These are phyloP conservation scores for Platycheirus rosarum DNA, from an alignment of 2,888 invertebrate species.

Conservation along the genomic window DNA sequence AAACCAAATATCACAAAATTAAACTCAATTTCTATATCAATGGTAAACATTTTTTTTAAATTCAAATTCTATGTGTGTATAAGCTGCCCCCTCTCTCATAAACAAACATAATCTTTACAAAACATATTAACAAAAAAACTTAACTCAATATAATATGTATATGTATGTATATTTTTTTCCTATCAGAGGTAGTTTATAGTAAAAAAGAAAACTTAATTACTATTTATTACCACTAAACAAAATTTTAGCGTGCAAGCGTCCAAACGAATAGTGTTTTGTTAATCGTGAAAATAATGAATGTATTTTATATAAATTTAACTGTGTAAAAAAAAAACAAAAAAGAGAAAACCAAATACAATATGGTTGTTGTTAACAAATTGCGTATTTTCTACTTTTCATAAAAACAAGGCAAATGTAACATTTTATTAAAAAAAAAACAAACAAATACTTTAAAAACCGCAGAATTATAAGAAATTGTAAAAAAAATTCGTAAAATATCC, in stretches of 20 bases:
- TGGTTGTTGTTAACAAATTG: slow-evolving; percentile 74
- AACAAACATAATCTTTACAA: slow-evolving; percentile 17
- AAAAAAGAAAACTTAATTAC: slow-evolving; percentile 52
- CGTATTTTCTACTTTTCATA: slow-evolving; percentile 74
- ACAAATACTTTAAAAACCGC: slow-evolving; percentile 15
- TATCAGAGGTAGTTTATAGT: slow-evolving; percentile 65
- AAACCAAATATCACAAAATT: slow-evolving; percentile 36
- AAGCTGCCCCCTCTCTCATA: slow-evolving; percentile 57
- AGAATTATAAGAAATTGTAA: slow-evolving; percentile 6
- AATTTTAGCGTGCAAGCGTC: slow-evolving; percentile 68
- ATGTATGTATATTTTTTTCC: slow-evolving; percentile 64
- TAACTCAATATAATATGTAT: slow-evolving; percentile 26
- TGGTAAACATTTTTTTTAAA: slow-evolving; percentile 66
- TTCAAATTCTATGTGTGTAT: slow-evolving; percentile 72
- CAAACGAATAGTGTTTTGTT: slow-evolving; percentile 70
- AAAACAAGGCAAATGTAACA: slow-evolving; percentile 56
- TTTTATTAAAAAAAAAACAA: slow-evolving; percentile 47
- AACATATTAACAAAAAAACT: slow-evolving; percentile 25
- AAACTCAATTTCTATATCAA: slow-evolving; percentile 48
- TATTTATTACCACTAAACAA: slow-evolving; percentile 50
- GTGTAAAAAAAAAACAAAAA: slow-evolving; percentile 52
- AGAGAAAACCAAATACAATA: slow-evolving; percentile 47
- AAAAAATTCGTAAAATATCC: slow-evolving; percentile 44
- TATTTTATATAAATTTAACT: slow-evolving; percentile 69
- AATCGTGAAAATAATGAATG: slow-evolving; percentile 63